These are phyloP conservation scores for Xylota segnis DNA, from an alignment of 2,888 invertebrate genomes.

Conservation along the genomic window DNA sequence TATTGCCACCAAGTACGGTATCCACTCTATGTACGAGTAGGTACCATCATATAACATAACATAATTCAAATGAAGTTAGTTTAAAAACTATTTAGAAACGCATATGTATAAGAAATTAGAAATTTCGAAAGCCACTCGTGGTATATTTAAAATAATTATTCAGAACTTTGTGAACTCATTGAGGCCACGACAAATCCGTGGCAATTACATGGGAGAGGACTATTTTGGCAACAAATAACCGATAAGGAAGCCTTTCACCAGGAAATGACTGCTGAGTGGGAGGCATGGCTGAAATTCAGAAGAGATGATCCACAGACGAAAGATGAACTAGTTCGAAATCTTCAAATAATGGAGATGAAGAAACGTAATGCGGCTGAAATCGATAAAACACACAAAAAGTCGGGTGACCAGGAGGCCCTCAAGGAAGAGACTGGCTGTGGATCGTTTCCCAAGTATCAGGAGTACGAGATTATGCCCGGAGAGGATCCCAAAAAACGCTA, in stretches of 20 bases:
- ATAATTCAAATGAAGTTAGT: too few relatives aligned
- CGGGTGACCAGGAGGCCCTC: slow-evolving; percentile 84
- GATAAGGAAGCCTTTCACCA: slow-evolving; percentile 87
- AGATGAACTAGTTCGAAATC: slow-evolving; percentile 90
- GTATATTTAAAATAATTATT: slow-evolving; percentile 82
- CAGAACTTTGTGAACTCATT: slow-evolving; percentile 83
- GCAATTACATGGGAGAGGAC: slow-evolving; percentile 89
- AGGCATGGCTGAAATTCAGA: slow-evolving; percentile 92
- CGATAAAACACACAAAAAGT: slow-evolving; percentile 86
- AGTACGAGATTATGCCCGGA: slow-evolving; percentile 86
- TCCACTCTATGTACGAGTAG: too few relatives aligned
- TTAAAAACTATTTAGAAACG: not conserved
- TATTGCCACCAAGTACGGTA: too few relatives aligned
- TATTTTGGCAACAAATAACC: slow-evolving; percentile 91
- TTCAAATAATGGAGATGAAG: slow-evolving; percentile 89
- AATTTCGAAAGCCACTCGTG: slow-evolving; percentile 81
- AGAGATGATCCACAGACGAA: slow-evolving; percentile 88
- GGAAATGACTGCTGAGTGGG: slow-evolving; percentile 94
- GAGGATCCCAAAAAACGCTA: slow-evolving; percentile 80
- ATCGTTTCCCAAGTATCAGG: slow-evolving; percentile 84
- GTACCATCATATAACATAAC: too few relatives aligned
- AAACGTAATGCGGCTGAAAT: slow-evolving; percentile 90
- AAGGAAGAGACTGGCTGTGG: slow-evolving; percentile 81
- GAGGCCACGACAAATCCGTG: slow-evolving; percentile 85
- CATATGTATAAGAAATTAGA: not conserved